Conservation (phyloP, 2,113 vertebrate species). For the Syrmaticus mikado region DNA sequence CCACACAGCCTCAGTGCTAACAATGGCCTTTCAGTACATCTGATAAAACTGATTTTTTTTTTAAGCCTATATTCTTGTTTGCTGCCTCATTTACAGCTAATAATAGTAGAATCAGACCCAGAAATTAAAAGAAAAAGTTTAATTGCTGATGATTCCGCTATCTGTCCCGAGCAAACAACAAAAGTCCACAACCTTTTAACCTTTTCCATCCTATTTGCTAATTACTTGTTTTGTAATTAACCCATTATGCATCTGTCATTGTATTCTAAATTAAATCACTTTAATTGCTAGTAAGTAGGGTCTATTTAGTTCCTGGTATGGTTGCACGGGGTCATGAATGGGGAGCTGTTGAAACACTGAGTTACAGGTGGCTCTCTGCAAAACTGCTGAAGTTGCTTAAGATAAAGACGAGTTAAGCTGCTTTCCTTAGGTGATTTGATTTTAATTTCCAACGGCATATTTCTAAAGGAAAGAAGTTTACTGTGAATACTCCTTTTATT, state of each 20-base stretch:
- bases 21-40: conserved; percentile 39
- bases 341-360: conserved; percentile 35
- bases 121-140: conserved; percentile 60
- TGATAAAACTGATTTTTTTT: neutral
- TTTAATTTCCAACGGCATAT: neutral
- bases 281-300: conserved; percentile 69
- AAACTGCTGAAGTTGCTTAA: conserved; percentile 48
- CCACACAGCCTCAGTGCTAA: neutral
- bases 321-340: conserved; percentile 2
- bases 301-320: conserved; percentile 51
- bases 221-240: conserved; percentile 70
- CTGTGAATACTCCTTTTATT: neutral
- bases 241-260: conserved; percentile 69
- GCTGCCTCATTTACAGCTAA: conserved; percentile 57
- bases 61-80: neutral
- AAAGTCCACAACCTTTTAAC: conserved; percentile 61
- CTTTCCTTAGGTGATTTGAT: conserved; percentile 49
- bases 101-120: conserved; percentile 25
- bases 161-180: conserved; percentile 48
- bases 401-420: conserved; percentile 25
- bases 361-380: conserved; percentile 41
- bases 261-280: conserved; percentile 64
- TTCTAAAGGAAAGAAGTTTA: neutral
- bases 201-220: conserved; percentile 68
- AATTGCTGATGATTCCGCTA: conserved; percentile 11